These are phyloP conservation scores for Lasaia peninsularis DNA, from an alignment of 1,140 invertebrate species.

Conservation along the genomic window DNA sequence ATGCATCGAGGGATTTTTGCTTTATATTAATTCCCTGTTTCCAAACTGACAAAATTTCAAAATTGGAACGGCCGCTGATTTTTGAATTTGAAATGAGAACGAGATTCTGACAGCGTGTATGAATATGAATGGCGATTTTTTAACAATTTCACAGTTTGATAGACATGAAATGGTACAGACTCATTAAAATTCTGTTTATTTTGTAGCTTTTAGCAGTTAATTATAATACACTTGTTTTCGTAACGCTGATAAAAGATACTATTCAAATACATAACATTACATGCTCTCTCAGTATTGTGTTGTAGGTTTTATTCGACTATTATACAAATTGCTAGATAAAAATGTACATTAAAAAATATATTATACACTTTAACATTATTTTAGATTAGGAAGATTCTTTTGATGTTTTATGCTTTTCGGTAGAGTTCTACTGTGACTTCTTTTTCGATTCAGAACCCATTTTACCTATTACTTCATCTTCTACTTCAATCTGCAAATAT, in stretches of 20 bases:
- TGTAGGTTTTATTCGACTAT: not conserved
- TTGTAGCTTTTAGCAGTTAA: conserved; percentile 11
- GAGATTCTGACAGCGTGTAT: conserved; percentile 33
- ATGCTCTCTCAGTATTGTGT: not conserved
- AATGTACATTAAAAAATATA: not conserved
- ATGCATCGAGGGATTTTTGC: conserved; percentile 44
- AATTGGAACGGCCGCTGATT: conserved; percentile 42
- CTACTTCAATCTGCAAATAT: no score
- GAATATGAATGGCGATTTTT: conserved; percentile 25
- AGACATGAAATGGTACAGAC: conserved; percentile 6
- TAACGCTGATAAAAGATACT: conserved; percentile 4
- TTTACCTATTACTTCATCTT: no score
- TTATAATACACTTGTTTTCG: conserved; percentile 8
- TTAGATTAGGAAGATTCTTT: no score
- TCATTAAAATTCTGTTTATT: conserved; percentile 12
- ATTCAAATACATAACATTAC: not conserved
- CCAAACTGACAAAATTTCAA: conserved; percentile 41
- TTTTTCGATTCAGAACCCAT: no score
- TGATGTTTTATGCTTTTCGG: no score
- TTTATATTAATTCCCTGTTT: conserved; percentile 51
- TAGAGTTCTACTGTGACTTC: no score
- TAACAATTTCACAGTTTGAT: conserved; percentile 12
- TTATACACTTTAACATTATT: no score
- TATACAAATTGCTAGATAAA: not conserved
- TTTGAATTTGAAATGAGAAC: conserved; percentile 47